Base-by-base conservation (phyloP, 2,888 invertebrate genomes). In the Eupithecia inturbata region DNA sequence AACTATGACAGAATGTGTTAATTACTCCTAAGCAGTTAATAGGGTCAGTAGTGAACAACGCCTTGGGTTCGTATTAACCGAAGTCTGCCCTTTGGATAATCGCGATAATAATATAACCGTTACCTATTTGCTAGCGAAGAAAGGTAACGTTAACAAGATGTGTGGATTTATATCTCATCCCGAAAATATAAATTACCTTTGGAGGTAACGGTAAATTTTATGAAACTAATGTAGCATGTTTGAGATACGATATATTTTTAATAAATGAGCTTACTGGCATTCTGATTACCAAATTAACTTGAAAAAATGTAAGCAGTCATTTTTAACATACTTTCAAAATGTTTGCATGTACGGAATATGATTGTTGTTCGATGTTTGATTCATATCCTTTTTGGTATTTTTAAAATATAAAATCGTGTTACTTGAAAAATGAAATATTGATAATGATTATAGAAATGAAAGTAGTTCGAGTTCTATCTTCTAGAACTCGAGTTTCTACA, bases 21-120 rank as follows among this genome's bases (percentile, higher is more conserved):
- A 81, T 78, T 80, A 81, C 78, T 71, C 71, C 70, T 81, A 77
- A 78, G 76, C 77, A 77, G 79, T 78, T 80, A 81, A 81, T 78
- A 78, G 79, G 80, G 80, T 78, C n/a, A 77, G 77, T 76, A 71
- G 33, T 72, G 78, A 78, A 81, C 80, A 80, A 81, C 81, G 81
- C n/a, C n/a, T n/a, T n/a, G 78, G 78, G 78, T 70, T 73, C 73
- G 31, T 74, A 76, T 73, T 71, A 76, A 76, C 78, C n/a, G 71
- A 67, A 69, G 74, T 73, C 71, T 75, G 70, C 73, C 76, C 74
- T 79, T 76, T 67, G 70, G 72, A 77, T 75, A 67, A 63, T 57
- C 69, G 70, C 68, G 74, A 67, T 75, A 76, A 77, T 79, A 77
- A 74, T 76, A 74, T 78, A 74, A 74, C 76, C 36, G 74, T 71